Evolutionary conservation across 2,113 vertebrate species (phyloP), one percentile per base, ranked within the genome.

Genomic region (Gopherus evgoodei): DNA sequence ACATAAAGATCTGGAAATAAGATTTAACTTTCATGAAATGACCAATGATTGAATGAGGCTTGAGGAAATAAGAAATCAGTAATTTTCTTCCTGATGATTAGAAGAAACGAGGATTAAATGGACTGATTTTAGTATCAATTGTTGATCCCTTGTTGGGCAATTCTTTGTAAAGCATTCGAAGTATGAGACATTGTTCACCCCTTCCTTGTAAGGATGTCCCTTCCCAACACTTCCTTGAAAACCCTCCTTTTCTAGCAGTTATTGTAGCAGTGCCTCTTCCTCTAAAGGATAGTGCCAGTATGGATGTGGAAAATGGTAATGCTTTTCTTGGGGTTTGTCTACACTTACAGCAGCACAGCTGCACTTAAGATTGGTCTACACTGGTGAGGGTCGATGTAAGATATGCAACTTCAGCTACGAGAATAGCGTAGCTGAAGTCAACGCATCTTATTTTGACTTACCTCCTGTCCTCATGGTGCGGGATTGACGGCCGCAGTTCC

Each of bases 1-100:
- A 84, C 87, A 19, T 93, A 57, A 44, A 92, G 81, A 91, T 93
- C 82, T 90, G 84, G 21, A 62, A 42, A 3, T 17, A 80, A 2
- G 59, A 80, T 90, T 91, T 81, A 90, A 27, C 6, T 91, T 97
- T 59, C 8, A 14, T 90, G 84, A 93, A 95, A 86, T 89, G 42
- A 31, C 78, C 65, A 1, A 59, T 82, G 9, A 83, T 78, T 96
- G 42, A 93, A 86, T 81, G 50, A 94, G 54, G 65, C 38, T 87
- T 83, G 91, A 44, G 91, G 62, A 25, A 35, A 85, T 72, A 42
- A 54, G 27, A 59, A 59, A 57, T 57, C 27, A 59, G 75, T 87
- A 29, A 65, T 89, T 42, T 19, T 80, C 31, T 38, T 83, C 89
- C 35, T 93, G 35, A 65, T 69, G 38, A 94, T 90, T 87, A 83